Evolutionary conservation across 92 coral and sea anemone species (phyloP).

Genomic region (Porites lobata): DNA sequence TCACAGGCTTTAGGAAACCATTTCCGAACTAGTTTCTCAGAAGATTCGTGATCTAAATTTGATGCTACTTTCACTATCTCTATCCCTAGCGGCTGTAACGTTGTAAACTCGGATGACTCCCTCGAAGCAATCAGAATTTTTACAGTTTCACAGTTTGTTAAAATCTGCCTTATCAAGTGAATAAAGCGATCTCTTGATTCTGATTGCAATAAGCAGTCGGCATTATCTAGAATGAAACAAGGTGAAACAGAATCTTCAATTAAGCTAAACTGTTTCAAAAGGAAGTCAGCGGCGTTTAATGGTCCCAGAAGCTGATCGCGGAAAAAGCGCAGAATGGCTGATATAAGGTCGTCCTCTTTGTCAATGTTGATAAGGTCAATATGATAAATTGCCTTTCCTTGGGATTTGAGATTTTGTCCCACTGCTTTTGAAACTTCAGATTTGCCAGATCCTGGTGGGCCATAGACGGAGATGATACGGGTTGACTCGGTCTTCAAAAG

Average conservation of each 20-base stretch:
- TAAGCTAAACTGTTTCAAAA: neutral
- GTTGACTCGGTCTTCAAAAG: neutral
- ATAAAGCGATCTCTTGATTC: neutral
- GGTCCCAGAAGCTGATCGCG: neutral
- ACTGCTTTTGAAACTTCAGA: slow-evolving; percentile 26
- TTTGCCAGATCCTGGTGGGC: slow-evolving; percentile 41
- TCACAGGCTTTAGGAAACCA: slow-evolving; percentile 2
- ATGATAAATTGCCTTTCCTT: slow-evolving; percentile 1
- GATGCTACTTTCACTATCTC: neutral
- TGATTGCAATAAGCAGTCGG: slow-evolving; percentile 17
- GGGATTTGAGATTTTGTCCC: slow-evolving; percentile 5
- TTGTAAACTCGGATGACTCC: neutral
- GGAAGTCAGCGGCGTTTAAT: slow-evolving; percentile 1
- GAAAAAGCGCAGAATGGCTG: neutral
- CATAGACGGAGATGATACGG: neutral
- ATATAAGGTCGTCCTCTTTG: neutral
- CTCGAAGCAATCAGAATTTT: slow-evolving; percentile 3
- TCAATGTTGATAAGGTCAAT: neutral
- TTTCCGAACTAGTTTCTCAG: neutral
- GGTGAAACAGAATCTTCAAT: neutral
- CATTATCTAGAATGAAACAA: slow-evolving; percentile 24
- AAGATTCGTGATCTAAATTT: neutral
- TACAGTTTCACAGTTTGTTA: slow-evolving; percentile 3
- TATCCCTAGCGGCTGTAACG: neutral
- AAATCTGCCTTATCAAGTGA: neutral